Base-by-base conservation (phyloP, 2,797 vertebrate genomes). In the Heliangelus exortis region DNA sequence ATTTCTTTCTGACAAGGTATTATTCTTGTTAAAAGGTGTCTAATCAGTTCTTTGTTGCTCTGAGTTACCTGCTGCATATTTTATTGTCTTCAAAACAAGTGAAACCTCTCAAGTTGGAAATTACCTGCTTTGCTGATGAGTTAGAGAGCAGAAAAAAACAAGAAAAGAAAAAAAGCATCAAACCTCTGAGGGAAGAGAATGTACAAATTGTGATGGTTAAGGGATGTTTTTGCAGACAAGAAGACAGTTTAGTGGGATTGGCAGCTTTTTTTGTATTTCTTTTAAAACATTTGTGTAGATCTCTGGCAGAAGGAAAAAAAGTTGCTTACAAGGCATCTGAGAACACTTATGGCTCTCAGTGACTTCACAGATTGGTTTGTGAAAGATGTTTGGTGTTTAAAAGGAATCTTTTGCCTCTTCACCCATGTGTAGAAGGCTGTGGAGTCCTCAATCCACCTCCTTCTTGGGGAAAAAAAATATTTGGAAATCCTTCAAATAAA, bases 1-100 rank as follows among this genome's bases (percentile, higher is more conserved):
- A 88, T 91, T 87, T 91, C 21, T 80, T 88, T 91, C 72, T 94
- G 94, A 91, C 76, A 90, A 88, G 91, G 83, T 76, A 66, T 92
- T 94, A 73, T 85, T 93, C 85, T 43, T 45, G 51, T 74, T 94
- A 85, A 80, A 86, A 83, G 54, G 19, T n/a, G n/a, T 94, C 73
- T 90, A 83, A 94, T 86, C 83, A 74, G 36, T 22, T 86, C 76
- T 73, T 92, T 74, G 68, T 90, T 79, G 90, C 84, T 59, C 10
- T 9, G 62, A 63, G 72, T 63, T 89, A 43, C 53, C 84, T 91
- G 67, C 81, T 72, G 79, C 79, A 6, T 76, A 33, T 95, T 94
- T 91, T 91, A 87, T 87, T 76, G 84, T 83, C 91, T 90, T 83
- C 80, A 28, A 55, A 95, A 80, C 28, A 41, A 80, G 66, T 12